Evolutionary conservation across 2,888 invertebrate species (phyloP), one percentile per base, ranked within the genome.

Genomic region (Eupelmus urozonus): DNA sequence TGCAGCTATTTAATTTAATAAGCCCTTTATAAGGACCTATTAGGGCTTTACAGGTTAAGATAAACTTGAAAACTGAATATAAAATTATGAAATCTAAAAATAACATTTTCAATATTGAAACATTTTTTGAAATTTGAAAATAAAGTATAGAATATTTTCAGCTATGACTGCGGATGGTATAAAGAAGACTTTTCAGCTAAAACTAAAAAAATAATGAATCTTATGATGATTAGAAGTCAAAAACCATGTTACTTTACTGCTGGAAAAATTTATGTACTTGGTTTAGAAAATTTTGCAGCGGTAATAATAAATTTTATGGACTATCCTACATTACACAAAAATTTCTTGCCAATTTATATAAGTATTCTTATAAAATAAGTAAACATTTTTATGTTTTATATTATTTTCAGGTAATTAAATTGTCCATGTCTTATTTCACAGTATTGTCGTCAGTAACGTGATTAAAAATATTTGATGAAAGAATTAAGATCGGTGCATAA

Each of bases 391-490:
- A 45, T 13, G 16, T 13, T 34, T 67, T 25, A 29, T 49, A 53
- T 66, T 49, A n/a, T 40, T 78, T 67, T 29, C 23, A 80, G 80
- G 60, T 80, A 5, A 49, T 78, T 18, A 80, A 80, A 63, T 23
- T 60, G 11, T 78, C 75, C 1, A 63, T 78, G 59, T 80, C 80
- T 16, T 80, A 80, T 9, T 78, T 80, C 42, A 80, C 80, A 34
- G 75, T 80, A 4, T 29, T 80, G 11, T 73, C 76, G 5, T 72
- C 78, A 13, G 18, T 80, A 1, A 71, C 53, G 49, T 80, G 72
- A 57, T 42, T n/a, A 9, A 2, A 16, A 16, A 45, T 13, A 13
- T 45, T 2, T 16, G 16, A 45, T 2, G 2, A 7, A 2, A 45
- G 16, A 45, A 9, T 45, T 45, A 45, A 45, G 16, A 16, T 16